phyloP scores from a whole-genome alignment of 2,113 vertebrate genomes.

The Xenotilapia flavipinnis region DNA sequence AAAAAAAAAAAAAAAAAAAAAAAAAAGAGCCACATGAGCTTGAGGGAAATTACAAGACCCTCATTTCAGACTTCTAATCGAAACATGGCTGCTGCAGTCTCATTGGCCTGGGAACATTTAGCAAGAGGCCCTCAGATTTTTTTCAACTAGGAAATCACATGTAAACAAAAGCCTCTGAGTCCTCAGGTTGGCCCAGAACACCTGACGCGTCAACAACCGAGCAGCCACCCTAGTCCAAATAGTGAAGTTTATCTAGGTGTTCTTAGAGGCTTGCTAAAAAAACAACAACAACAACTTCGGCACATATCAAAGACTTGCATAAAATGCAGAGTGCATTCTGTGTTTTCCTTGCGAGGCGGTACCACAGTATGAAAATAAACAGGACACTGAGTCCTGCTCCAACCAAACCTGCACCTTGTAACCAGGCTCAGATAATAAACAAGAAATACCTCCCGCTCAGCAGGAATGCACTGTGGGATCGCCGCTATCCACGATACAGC shows the following conservation, averaged over 20 bases:
- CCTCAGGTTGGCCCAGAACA: not conserved
- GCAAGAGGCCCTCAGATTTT: slow-evolving; percentile 2
- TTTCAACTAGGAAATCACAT: not conserved
- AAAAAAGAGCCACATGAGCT: not conserved
- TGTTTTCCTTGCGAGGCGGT: slow-evolving; percentile 57
- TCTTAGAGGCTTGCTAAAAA: slow-evolving; percentile 8
- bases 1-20: not conserved
- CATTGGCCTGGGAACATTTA: not conserved
- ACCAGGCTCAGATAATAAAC: slow-evolving; percentile 68
- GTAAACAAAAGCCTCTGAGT: not conserved
- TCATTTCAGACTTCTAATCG: slow-evolving; percentile 16
- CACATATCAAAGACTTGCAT: slow-evolving; percentile 44
- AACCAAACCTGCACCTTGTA: slow-evolving; percentile 62
- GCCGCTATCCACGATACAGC: slow-evolving; percentile 49
- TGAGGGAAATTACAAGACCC: slow-evolving; percentile 5
- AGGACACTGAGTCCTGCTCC: slow-evolving; percentile 43
- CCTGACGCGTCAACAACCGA: not conserved
- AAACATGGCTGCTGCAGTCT: slow-evolving; percentile 14
- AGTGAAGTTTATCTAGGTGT: slow-evolving; percentile 32
- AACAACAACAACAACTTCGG: slow-evolving; percentile 4
- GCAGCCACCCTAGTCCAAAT: not conserved
- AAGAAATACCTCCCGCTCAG: slow-evolving; percentile 65
- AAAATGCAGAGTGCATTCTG: slow-evolving; percentile 45
- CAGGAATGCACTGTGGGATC: slow-evolving; percentile 65
- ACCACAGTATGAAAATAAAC: slow-evolving; percentile 64